Base-by-base conservation (phyloP, 23 tunicate species). In the Botrylloides violaceus region DNA sequence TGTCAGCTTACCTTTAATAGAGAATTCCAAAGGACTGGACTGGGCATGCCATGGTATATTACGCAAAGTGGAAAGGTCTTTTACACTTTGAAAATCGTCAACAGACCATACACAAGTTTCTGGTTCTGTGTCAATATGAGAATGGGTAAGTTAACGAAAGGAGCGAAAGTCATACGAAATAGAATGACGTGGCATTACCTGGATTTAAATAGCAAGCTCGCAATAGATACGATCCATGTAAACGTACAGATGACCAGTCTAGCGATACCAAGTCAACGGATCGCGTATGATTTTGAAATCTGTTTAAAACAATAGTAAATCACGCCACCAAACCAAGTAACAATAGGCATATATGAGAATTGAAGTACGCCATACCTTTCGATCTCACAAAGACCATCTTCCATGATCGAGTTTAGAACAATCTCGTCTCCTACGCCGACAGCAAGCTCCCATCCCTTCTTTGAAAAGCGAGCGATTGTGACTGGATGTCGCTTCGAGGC, bases 341-440 rank as follows among this genome's bases (percentile, higher is more conserved):
- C n/a, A n/a, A n/a, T n/a, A n/a, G n/a, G n/a, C n/a, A n/a, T n/a
- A n/a, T n/a, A n/a, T n/a, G n/a, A n/a, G n/a, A n/a, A n/a, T n/a
- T n/a, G n/a, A n/a, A 1, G 29, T 1, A 60, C 5, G 55, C 26
- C 60, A 2, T 43, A 80, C 95, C 95, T 76, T 70, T 77, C 86
- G 0, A 63, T 27, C 71, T 87, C 95, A 21, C 61, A 15, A 27
- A 80, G 32, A 6, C 34, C 33, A 4, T 59, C 24, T 15, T 78
- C 43, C 27, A 38, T 66, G 9, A 76, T 73, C n/a, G 34, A 55
- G 12, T 39, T 34, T 1, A 87, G 43, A 3, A 80, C 58, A 47
- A 87, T 59, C 56, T 87, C 95, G 49, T 71, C 64, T 20, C 82
- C 82, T 29, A 80, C 71, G 24, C 87, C 70, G 48, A 80, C 62